Base-by-base conservation (phyloP, 2,888 invertebrate species). In the Formica aserva region DNA sequence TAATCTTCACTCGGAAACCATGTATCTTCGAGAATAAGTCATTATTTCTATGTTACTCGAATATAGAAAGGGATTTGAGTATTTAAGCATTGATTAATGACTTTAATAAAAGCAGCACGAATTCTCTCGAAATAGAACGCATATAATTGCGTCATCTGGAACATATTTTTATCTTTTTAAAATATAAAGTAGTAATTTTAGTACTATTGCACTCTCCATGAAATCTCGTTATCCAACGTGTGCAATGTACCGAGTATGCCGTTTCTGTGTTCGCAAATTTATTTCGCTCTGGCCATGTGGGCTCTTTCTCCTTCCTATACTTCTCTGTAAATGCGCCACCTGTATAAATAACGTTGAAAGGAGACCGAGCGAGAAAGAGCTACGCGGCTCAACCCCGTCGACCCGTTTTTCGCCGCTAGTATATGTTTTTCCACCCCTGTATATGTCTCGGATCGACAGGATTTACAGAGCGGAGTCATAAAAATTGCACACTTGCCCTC, bases 401-500 rank as follows among this genome's bases (percentile, higher is more conserved):
- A 67, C 67, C 38, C 3, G 67, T 38, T 67, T 67, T 67, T 67
- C 55, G 29, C 18, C 35, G 13, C 22, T 45, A n/a, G 60, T 71
- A 71, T 18, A 60, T 48, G 41, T 80, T 80, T 80, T 60, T 35
- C 60, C 60, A 11, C 45, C 71, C 60, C 45, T 60, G 35, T 62
- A 60, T 32, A 80, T 71, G 32, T 62, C 45, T 22, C 45, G 60
- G 69, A 69, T 71, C 71, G 78, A 60, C 69, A 45, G 78, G 71
- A 71, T 80, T 80, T 80, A 48, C 71, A 60, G 67, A 80, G 35
- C n/a, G 13, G 60, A 71, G 78, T 71, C 66, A 45, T 80, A 71
- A 80, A 80, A 71, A 80, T 80, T 80, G 78, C 78, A 80, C 48
- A 48, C 60, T 22, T 62, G 45, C 71, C 71, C 60, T 18, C 78